Evolutionary conservation across 2,888 invertebrate species (phyloP).

Genomic region (Acronicta leporina): DNA sequence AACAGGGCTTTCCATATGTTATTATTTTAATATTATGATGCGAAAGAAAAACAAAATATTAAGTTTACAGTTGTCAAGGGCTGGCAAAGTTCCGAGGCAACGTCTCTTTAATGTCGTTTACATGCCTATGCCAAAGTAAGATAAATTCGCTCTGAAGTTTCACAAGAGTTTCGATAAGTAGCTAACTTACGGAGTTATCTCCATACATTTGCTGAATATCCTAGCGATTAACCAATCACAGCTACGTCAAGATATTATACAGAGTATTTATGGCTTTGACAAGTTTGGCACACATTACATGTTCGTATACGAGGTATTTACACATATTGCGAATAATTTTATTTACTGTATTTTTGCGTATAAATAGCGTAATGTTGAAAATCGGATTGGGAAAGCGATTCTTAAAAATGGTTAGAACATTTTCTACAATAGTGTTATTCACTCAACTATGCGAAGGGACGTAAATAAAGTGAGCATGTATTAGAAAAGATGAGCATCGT

Average conservation of each 20-base stretch:
- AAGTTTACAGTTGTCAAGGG: conserved; percentile 35
- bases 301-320: conserved; percentile 37
- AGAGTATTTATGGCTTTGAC: conserved; percentile 47
- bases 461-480: conserved; percentile 62
- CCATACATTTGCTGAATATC: conserved; percentile 58
- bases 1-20: background rate
- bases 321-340: conserved; percentile 40
- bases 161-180: conserved; percentile 63
- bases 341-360: conserved; percentile 22
- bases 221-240: conserved; percentile 59
- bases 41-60: conserved; percentile 29
- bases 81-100: conserved; percentile 45
- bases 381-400: conserved; percentile 3
- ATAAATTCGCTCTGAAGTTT: conserved; percentile 62
- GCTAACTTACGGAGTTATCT: conserved; percentile 62
- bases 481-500: conserved; percentile 73
- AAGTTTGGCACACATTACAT: conserved; percentile 48
- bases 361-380: conserved; percentile 11
- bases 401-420: conserved; percentile 1
- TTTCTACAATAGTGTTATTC: background rate
- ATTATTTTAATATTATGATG: conserved; percentile 28
- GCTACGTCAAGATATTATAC: conserved; percentile 45
- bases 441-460: conserved; percentile 37
- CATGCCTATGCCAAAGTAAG: conserved; percentile 61
- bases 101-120: conserved; percentile 57